These are phyloP conservation scores for Huso huso DNA, from an alignment of 2,797 vertebrate genomes.

Conservation along the genomic window DNA sequence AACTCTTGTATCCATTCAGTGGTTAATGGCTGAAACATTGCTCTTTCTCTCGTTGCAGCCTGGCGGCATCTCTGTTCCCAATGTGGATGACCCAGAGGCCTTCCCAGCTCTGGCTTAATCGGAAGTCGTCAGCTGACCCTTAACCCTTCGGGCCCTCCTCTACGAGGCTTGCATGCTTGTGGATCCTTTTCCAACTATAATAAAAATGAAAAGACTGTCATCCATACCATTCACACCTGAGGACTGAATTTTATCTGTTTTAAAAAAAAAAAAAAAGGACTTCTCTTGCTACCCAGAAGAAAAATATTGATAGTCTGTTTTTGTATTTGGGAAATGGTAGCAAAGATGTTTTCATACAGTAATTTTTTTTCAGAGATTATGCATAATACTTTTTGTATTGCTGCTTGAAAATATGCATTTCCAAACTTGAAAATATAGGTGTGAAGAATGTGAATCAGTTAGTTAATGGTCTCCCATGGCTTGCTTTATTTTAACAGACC, in stretches of 20 bases:
- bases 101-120: constrained; percentile 83
- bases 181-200: constrained; percentile 83
- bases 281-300: constrained; percentile 98
- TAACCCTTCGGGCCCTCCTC: constrained; percentile 76
- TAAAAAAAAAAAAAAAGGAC: constrained; percentile 82
- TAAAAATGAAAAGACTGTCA: constrained; percentile 78
- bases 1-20: neutral
- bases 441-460: constrained; percentile 79
- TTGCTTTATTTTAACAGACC: constrained; percentile 40
- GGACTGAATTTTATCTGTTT: constrained; percentile 95
- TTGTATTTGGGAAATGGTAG: constrained; percentile 99
- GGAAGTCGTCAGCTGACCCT: constrained; percentile 62
- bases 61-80: constrained; percentile 69
- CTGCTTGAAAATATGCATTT: constrained; percentile 95
- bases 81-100: constrained; percentile 93
- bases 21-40: neutral
- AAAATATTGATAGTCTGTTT: constrained; percentile 97
- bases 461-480: constrained; percentile 50
- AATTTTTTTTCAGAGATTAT: constrained; percentile 90
- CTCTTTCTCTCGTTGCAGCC: constrained; percentile 56
- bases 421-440: constrained; percentile 72
- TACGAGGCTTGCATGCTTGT: constrained; percentile 98
- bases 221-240: constrained; percentile 91
- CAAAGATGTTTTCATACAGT: constrained; percentile 98
- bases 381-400: constrained; percentile 96